Evolutionary conservation across 2,113 vertebrate genomes (phyloP).

Genomic region (Pycnonotus jocosus): DNA sequence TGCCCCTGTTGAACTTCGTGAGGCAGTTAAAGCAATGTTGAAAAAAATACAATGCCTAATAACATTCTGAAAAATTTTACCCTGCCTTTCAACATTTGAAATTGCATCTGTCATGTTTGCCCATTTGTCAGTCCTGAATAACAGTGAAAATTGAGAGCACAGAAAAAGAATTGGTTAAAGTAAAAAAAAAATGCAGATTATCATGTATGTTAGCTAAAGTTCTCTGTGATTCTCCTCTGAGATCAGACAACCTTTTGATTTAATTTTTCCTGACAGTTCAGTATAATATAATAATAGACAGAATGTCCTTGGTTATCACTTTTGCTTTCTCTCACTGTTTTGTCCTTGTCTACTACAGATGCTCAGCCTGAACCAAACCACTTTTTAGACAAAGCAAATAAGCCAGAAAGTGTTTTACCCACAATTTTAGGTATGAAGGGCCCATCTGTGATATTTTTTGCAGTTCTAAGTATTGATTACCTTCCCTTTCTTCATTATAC

Average conservation of each 20-base stretch:
- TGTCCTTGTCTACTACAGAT: not conserved
- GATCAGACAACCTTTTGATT: slow-evolving; percentile 53
- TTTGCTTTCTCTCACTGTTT: not conserved
- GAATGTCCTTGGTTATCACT: slow-evolving; percentile 21
- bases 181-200: slow-evolving; percentile 13
- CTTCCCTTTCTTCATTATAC: not conserved
- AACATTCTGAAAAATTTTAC: not conserved
- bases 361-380: not conserved
- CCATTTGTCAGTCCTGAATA: not conserved
- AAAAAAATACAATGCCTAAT: not conserved
- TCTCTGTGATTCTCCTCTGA: slow-evolving; percentile 17
- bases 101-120: not conserved
- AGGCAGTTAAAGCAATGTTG: not conserved
- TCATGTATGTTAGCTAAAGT: not conserved
- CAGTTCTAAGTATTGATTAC: not conserved
- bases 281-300: not conserved
- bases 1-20: not conserved
- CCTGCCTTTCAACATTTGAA: not conserved
- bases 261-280: slow-evolving; percentile 52
- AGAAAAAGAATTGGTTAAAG: not conserved
- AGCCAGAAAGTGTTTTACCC: not conserved
- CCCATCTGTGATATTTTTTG: not conserved
- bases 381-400: not conserved
- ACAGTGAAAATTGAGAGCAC: not conserved
- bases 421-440: not conserved